Base-by-base conservation (phyloP, 2,888 invertebrate species). In the Schizotus pectinicornis region DNA sequence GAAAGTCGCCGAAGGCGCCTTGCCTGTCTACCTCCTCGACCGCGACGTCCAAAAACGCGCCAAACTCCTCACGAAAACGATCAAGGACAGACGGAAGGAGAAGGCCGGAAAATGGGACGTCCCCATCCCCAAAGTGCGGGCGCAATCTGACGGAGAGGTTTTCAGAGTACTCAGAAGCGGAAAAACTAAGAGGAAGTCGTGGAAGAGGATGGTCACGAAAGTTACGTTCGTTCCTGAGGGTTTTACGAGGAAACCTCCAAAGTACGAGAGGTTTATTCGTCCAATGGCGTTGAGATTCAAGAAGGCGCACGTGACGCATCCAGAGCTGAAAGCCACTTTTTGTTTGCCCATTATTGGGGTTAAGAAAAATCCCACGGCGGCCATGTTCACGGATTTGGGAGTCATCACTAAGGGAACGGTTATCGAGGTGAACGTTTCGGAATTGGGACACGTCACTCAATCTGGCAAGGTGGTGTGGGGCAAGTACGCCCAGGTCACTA, bases 61-160 rank as follows among this genome's bases (percentile, higher is more conserved):
- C 1, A 99, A 98, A 81, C 92, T 98, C 13, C 83, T 99, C 0
- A 98, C 98, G 0, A 99, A 98, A 78, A 98, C 98, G 94, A 96
- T 99, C 62, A 99, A 99, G 81, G 98, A 99, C 80, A 99, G 99
- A 80, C 86, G 99, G 0, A 99, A 99, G 80, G 99, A 99, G 77
- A 99, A 99, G 75, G 98, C 97, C 52, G 98, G 98, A 0, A 99
- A 99, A 85, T 99, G 98, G 98, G 96, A 98, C 73, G 99, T 99
- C 0, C 99, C 99, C 0, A 91, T 99, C 74, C 99, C 99, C 0
- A 98, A 98, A 86, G 98, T 99, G 0, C 86, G 91, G 72, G 97
- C 97, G 0, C 95, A 98, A 71, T 92, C 96, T 1, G 98, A 99
- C 73, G 90, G 95, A 0, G 99, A 99, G 82, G 98, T 98, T 0